A percentile compares a stretch with the other conserved stretches of the same genome.
Conservation (phyloP, 2,888 invertebrate genomes). For the Tetragonisca angustula region DNA sequence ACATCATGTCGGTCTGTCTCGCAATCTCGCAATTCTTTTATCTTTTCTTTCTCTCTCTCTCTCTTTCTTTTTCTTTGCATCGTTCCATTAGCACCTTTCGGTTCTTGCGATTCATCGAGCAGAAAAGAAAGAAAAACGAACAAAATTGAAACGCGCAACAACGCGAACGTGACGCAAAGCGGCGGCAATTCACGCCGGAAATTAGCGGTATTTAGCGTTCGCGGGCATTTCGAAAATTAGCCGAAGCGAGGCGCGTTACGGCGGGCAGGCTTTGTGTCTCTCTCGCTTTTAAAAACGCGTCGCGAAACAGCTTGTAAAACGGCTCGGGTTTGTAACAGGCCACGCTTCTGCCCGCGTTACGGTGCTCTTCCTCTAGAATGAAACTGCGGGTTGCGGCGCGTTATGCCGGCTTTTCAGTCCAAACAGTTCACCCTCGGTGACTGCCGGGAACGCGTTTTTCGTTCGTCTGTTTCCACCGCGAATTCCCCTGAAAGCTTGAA, state of each 20-base stretch:
- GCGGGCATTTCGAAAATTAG: conserved; percentile 14
- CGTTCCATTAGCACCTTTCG: not conserved
- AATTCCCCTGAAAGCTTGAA: conserved; percentile 9
- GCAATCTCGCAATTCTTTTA: not conserved
- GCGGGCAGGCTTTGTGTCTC: not conserved
- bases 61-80: not conserved
- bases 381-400: conserved; percentile 55
- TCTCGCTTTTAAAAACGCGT: conserved; percentile 19
- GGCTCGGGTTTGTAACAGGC: conserved; percentile 44
- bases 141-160: too few relatives aligned
- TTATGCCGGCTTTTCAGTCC: not conserved
- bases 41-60: too few relatives aligned
- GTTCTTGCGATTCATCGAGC: not conserved
- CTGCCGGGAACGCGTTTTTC: conserved; percentile 25
- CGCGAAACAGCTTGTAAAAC: conserved; percentile 9
- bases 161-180: not conserved
- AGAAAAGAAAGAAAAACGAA: too few relatives aligned
- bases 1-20: not conserved
- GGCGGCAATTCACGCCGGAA: not conserved
- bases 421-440: conserved; percentile 50
- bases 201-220: conserved; percentile 14
- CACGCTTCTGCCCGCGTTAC: conserved; percentile 51
- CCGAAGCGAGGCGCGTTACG: conserved; percentile 1
- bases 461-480: not conserved
- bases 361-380: conserved; percentile 56